Evolutionary conservation across 92 coral and sea anemone genomes (phyloP).

Genomic region (Paragorgia papillata): DNA sequence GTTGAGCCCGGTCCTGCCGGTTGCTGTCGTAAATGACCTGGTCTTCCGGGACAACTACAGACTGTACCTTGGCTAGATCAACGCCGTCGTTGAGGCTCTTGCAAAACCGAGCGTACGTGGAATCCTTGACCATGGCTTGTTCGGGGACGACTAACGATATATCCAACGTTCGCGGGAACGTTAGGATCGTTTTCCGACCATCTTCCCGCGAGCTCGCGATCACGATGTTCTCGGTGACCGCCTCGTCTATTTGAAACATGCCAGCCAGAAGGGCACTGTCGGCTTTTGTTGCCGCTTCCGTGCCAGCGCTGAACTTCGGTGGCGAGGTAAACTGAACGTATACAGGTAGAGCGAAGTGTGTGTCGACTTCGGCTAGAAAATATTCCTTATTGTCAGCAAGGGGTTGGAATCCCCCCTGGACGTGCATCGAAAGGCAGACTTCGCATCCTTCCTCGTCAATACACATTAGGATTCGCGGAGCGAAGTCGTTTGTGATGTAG

Average conservation of each 20-base stretch:
- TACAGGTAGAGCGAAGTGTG: slow-evolving; percentile 55
- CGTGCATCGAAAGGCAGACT: slow-evolving; percentile 28
- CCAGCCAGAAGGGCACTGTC: slow-evolving; percentile 77
- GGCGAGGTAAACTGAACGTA: slow-evolving; percentile 81
- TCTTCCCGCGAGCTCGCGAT: slow-evolving; percentile 77
- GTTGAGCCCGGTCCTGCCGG: neutral
- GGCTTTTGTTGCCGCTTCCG: slow-evolving; percentile 43
- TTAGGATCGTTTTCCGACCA: slow-evolving; percentile 68
- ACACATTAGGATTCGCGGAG: neutral
- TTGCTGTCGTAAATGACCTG: neutral
- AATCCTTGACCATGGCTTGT: slow-evolving; percentile 73
- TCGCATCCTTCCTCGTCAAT: neutral
- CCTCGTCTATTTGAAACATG: slow-evolving; percentile 62
- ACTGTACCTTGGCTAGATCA: slow-evolving; percentile 54
- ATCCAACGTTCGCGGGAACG: slow-evolving; percentile 73
- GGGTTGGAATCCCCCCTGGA: slow-evolving; percentile 20
- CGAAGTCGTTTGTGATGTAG: neutral
- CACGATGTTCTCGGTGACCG: slow-evolving; percentile 69
- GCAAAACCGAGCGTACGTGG: slow-evolving; percentile 80
- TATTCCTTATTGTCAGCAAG: slow-evolving; percentile 25
- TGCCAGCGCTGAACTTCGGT: slow-evolving; percentile 40
- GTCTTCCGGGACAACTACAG: neutral
- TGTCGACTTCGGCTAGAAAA: slow-evolving; percentile 39
- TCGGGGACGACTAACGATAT: slow-evolving; percentile 76
- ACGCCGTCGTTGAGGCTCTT: slow-evolving; percentile 80